These are phyloP conservation scores for Platygyra sinensis DNA, from an alignment of 64 coral and sea anemone species.

Conservation along the genomic window DNA sequence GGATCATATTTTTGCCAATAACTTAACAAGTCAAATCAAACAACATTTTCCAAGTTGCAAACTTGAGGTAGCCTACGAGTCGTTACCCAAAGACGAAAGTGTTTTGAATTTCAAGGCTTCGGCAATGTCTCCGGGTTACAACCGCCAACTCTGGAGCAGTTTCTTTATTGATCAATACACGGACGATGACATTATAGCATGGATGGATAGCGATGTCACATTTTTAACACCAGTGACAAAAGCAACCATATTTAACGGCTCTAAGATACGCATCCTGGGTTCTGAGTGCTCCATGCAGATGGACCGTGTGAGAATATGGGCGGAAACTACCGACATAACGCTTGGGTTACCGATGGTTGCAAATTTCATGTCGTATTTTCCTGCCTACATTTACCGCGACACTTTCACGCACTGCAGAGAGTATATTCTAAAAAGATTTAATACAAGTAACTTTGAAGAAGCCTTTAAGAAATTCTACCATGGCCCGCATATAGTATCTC, in stretches of 20 bases:
- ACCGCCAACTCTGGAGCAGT: conserved; percentile 65
- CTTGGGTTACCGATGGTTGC: conserved; percentile 47
- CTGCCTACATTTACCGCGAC: too few relatives aligned
- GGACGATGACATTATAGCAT: conserved; percentile 34
- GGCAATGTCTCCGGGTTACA: neutral
- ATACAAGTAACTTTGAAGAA: conserved; percentile 17
- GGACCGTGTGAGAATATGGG: neutral
- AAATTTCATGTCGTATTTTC: conserved; percentile 63
- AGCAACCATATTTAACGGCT: too few relatives aligned
- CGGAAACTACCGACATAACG: conserved; percentile 2
- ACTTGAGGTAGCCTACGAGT: too few relatives aligned
- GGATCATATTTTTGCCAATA: too few relatives aligned
- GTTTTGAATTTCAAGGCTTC: too few relatives aligned
- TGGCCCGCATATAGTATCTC: neutral
- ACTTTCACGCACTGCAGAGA: too few relatives aligned
- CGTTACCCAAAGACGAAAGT: too few relatives aligned
- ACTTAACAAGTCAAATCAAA: too few relatives aligned
- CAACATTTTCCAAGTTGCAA: too few relatives aligned
- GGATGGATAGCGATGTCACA: conserved; percentile 53
- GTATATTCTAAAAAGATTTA: too few relatives aligned
- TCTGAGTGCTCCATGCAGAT: too few relatives aligned
- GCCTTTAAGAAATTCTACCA: conserved; percentile 28
- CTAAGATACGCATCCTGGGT: too few relatives aligned
- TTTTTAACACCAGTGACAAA: conserved; percentile 2
- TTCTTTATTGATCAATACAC: conserved; percentile 63